Evolutionary conservation across 1,140 invertebrate species (phyloP), one percentile per base, ranked within the genome.

Genomic region (Diploscapter pachys): DNA sequence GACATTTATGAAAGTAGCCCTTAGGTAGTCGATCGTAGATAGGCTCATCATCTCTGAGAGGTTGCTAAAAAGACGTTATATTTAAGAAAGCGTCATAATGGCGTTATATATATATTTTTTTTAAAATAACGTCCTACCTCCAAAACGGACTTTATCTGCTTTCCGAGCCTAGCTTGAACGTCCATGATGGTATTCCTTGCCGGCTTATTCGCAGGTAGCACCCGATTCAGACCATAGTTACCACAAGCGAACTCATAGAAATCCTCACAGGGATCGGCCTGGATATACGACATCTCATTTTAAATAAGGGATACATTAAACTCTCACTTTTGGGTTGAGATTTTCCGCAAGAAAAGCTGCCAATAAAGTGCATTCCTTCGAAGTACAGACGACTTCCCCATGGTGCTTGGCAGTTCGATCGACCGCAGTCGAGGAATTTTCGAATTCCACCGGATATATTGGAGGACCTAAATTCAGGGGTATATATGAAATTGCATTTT

Each of bases 221-320:
- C 79, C 52, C 72, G 68, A 52, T 72, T 75, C 6, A 82, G 53
- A 8, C 66, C 75, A 64, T 82, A 87, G 67, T 85, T 81, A 31
- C 90, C 90, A 80, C 91, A 91, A 2, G 90, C 89, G 80, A 90
- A 92, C 80, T 89, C 87, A 80, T 91, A 91, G 81, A 91, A 91
- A 83, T 91, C 90, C 8, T 90, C 83, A 80, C 91, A 92, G 4
- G 90, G 90, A 74, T 89, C 86, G 80, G 79, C 86, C 83, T 81
- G 31, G 31, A 72, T 55, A 77, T 6, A 9, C 5, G 6, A 2
- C 8, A 54, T 65, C 11, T 6, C 9, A 48, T 54, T 64, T 8
- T 5, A 3, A 67, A 5, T 3, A n/a, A 5, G 55, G 3, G 57
- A 50, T 51, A 6, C 2, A 4, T 13, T 11, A 54, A 54, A 3